phyloP scores from a whole-genome alignment of 2,888 invertebrate species.

The Spatulosminthurus flaviceps region DNA sequence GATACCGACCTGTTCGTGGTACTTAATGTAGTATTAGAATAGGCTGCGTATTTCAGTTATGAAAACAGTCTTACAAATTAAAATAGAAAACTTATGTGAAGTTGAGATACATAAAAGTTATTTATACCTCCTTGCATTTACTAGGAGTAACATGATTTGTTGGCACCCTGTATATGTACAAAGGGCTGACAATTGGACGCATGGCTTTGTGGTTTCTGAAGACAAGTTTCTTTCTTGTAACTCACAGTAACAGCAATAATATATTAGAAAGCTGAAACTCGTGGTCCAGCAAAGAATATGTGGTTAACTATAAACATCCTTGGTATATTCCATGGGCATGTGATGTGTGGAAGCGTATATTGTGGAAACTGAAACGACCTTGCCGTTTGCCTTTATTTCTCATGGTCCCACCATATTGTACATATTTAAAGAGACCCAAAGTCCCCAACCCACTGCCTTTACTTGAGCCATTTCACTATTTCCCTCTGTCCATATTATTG shows the following conservation, averaged over 20 bases:
- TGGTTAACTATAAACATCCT: not conserved
- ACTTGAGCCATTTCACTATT: conserved; percentile 4
- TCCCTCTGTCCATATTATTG: conserved; percentile 11
- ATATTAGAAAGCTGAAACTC: not conserved
- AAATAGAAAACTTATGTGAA: no score
- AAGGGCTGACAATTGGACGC: not conserved
- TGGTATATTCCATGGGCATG: not conserved
- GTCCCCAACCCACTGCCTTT: not conserved
- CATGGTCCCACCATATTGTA: not conserved
- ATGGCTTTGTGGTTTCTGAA: conserved; percentile 20
- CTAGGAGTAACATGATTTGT: no score
- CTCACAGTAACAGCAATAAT: not conserved
- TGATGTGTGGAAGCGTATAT: not conserved
- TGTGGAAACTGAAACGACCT: conserved; percentile 34
- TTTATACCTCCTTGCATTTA: no score
- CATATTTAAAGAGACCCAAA: not conserved
- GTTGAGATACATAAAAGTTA: no score
- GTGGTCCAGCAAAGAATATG: not conserved
- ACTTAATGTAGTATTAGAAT: no score
- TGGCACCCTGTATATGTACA: no score
- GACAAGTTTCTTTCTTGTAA: conserved; percentile 8
- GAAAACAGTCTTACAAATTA: no score
- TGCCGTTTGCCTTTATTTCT: conserved; percentile 38
- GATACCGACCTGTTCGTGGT: no score
- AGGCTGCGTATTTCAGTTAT: no score